Evolutionary conservation across 2,113 vertebrate species (phyloP).

Genomic region (Macaca nemestrina): DNA sequence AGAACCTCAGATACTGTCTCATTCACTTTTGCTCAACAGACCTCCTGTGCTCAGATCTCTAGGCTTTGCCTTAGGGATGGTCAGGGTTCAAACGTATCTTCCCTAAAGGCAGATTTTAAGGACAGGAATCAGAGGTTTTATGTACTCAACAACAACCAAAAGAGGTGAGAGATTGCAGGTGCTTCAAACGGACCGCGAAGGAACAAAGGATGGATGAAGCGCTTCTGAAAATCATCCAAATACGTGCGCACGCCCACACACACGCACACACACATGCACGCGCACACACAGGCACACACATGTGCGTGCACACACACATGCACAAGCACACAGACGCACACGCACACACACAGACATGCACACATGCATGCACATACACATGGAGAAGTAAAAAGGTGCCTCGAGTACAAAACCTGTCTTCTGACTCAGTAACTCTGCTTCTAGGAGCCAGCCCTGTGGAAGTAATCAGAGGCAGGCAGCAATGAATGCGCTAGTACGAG

Average conservation of each 20-base stretch:
- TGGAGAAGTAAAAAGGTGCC: neutral
- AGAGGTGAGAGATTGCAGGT: neutral
- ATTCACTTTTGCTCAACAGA: neutral
- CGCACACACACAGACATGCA: neutral
- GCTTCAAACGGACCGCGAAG: neutral
- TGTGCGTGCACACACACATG: neutral
- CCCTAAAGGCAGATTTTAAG: neutral
- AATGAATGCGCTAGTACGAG: neutral
- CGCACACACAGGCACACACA: too few relatives aligned
- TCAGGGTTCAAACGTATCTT: neutral
- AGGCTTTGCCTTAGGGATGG: neutral
- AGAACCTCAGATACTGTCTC: neutral
- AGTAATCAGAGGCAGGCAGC: neutral
- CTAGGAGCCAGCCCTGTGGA: neutral
- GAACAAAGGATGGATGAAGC: neutral
- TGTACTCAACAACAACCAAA: neutral
- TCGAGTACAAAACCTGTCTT: neutral
- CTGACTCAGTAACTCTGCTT: neutral
- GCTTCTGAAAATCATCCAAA: neutral
- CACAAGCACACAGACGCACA: neutral
- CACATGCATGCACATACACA: neutral
- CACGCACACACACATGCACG: too few relatives aligned
- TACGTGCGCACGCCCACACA: neutral
- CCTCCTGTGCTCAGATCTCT: neutral
- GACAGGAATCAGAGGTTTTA: neutral